Conservation (phyloP, 1,140 invertebrate species). For the Leptinotarsa texana region DNA sequence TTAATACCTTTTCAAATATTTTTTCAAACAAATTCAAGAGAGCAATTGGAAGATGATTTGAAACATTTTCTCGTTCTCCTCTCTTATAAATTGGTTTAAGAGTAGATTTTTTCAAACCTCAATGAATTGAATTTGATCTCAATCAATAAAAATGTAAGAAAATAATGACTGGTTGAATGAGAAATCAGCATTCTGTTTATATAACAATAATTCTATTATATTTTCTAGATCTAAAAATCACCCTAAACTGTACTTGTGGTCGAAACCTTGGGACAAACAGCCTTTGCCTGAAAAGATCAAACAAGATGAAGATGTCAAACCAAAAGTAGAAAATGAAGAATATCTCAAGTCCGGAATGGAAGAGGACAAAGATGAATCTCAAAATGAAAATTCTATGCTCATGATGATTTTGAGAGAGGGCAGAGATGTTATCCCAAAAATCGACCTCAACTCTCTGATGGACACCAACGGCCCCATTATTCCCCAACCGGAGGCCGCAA, state of each 20-base stretch:
- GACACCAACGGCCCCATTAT: constrained; percentile 52
- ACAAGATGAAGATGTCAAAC: constrained; percentile 30
- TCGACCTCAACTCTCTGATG: constrained; percentile 40
- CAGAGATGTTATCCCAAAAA: constrained; percentile 43
- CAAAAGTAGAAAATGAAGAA: constrained; percentile 37
- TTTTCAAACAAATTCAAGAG: no score
- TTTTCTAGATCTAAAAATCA: constrained; percentile 71
- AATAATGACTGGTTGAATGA: no score
- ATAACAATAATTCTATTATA: neutral
- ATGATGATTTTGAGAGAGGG: constrained; percentile 45
- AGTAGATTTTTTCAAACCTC: no score
- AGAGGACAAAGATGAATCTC: constrained; percentile 28
- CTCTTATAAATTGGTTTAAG: no score
- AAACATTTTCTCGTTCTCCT: no score
- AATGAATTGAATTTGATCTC: no score
- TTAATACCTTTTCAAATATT: no score
- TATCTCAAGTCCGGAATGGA: constrained; percentile 36
- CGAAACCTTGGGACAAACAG: constrained; percentile 75
- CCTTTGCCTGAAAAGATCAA: constrained; percentile 48
- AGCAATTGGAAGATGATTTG: no score
- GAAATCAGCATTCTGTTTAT: no score
- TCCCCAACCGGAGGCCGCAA: constrained; percentile 79
- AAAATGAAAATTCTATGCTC: constrained; percentile 44
- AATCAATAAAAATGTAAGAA: no score
- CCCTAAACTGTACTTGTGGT: constrained; percentile 84